These are phyloP conservation scores for Platysteira castanea DNA, from an alignment of 2,113 vertebrate species.

Conservation along the genomic window DNA sequence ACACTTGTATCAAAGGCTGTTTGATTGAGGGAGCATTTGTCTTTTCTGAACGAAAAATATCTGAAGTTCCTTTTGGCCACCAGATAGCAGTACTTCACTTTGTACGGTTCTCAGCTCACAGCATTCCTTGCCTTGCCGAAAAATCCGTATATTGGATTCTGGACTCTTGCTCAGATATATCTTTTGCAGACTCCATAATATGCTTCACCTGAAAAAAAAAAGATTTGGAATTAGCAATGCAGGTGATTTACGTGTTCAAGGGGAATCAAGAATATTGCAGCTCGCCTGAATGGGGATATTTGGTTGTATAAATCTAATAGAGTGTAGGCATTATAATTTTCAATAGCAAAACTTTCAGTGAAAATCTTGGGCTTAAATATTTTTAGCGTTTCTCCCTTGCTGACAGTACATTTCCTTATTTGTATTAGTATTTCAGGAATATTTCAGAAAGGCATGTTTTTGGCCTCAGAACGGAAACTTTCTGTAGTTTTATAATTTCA, in stretches of 20 bases:
- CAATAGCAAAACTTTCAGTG: background rate
- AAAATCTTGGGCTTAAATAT: background rate
- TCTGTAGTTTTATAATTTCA: background rate
- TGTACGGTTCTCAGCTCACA: background rate
- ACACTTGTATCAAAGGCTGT: background rate
- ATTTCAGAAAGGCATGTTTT: background rate
- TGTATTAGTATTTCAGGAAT: background rate
- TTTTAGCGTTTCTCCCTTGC: background rate
- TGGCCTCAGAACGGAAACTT: background rate
- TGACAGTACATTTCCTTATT: background rate
- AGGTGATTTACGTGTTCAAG: background rate
- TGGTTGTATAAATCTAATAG: background rate
- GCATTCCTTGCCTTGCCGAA: background rate
- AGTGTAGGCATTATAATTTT: background rate
- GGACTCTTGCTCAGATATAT: background rate
- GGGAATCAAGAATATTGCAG: background rate
- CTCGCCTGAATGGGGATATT: background rate
- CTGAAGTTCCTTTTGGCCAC: constrained; percentile 48
- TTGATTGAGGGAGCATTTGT: background rate
- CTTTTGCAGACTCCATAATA: background rate
- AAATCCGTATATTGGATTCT: background rate
- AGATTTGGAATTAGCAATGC: background rate
- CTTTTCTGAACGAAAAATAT: background rate
- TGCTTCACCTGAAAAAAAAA: background rate
- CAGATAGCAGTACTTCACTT: constrained; percentile 73